phyloP scores from a whole-genome alignment of 2,888 invertebrate genomes.

The Chouioia cunea region DNA sequence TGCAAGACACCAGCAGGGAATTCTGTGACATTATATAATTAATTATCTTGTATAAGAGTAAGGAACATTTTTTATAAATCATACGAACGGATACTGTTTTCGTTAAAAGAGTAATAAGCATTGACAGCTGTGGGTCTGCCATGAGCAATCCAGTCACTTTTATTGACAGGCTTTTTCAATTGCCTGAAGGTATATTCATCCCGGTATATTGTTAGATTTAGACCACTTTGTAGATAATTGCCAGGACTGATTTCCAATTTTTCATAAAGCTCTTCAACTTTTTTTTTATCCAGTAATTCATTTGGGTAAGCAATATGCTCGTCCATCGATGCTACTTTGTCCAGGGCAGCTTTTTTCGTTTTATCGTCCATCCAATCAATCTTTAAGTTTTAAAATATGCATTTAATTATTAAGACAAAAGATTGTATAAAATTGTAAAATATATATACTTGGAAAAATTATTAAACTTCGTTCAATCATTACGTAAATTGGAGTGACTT shows the following conservation, averaged over 20 bases:
- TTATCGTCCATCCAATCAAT: constrained; percentile 44
- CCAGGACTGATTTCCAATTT: constrained; percentile 80
- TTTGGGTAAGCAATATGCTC: constrained; percentile 71
- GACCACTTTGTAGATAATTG: constrained; percentile 81
- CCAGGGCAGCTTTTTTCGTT: too few species aligned
- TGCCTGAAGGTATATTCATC: constrained; percentile 84
- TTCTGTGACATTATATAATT: constrained; percentile 5
- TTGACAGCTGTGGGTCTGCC: constrained; percentile 88
- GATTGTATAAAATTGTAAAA: too few species aligned
- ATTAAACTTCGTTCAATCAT: too few species aligned
- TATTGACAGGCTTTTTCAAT: constrained; percentile 83
- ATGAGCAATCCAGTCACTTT: constrained; percentile 88
- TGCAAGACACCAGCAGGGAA: constrained; percentile 88
- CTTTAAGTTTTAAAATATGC: too few species aligned
- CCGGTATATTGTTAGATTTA: constrained; percentile 84
- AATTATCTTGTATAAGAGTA: too few species aligned
- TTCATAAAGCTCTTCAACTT: constrained; percentile 67
- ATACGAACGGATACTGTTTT: constrained; percentile 83
- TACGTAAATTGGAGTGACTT: too few species aligned
- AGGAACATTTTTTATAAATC: too few species aligned
- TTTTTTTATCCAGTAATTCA: constrained; percentile 68
- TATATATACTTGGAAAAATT: too few species aligned
- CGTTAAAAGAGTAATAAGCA: constrained; percentile 87
- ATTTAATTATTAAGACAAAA: too few species aligned
- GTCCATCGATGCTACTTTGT: constrained; percentile 65